Percentiles rank a stretch among this genome's conserved stretches.
Evolutionary conservation across 2,113 vertebrate genomes (phyloP).

Genomic region (Ciconia maguari): DNA sequence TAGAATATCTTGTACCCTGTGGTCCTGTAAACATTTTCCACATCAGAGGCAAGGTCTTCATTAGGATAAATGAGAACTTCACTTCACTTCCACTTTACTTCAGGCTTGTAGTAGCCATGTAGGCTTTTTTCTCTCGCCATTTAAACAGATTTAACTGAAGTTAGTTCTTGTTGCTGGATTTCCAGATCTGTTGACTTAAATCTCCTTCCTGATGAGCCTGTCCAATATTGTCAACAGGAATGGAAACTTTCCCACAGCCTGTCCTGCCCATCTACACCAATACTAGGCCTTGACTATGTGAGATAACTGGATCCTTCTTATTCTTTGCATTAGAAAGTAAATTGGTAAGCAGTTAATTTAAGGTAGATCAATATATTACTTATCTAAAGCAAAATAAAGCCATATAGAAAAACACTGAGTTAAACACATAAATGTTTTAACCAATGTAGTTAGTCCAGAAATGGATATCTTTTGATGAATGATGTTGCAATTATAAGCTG

Average conservation of each 20-base stretch:
- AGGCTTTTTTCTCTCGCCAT: not conserved
- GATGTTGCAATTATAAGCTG: not conserved
- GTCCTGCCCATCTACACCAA: not conserved
- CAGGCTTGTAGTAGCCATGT: not conserved
- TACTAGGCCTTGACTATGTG: not conserved
- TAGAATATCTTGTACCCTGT: not conserved
- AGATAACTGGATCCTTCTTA: not conserved
- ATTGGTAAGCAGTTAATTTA: not conserved
- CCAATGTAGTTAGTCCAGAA: not conserved
- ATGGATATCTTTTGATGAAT: not conserved
- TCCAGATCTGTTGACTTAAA: not conserved
- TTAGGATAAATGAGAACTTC: not conserved
- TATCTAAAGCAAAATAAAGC: not conserved
- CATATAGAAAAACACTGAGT: not conserved
- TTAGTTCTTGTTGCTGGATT: not conserved
- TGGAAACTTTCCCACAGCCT: not conserved
- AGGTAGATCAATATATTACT: not conserved
- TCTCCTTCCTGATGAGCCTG: not conserved
- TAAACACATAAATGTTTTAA: not conserved
- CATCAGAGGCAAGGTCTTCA: conserved; percentile 12
- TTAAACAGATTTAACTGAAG: not conserved
- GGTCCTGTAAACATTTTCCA: conserved; percentile 10
- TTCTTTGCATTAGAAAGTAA: not conserved
- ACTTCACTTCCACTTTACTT: not conserved
- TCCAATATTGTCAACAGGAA: not conserved